A percentile compares a stretch with the other conserved stretches of the same genome.
These are phyloP conservation scores for Erebia palarica DNA, from an alignment of 2,888 invertebrate species.

Conservation along the genomic window DNA sequence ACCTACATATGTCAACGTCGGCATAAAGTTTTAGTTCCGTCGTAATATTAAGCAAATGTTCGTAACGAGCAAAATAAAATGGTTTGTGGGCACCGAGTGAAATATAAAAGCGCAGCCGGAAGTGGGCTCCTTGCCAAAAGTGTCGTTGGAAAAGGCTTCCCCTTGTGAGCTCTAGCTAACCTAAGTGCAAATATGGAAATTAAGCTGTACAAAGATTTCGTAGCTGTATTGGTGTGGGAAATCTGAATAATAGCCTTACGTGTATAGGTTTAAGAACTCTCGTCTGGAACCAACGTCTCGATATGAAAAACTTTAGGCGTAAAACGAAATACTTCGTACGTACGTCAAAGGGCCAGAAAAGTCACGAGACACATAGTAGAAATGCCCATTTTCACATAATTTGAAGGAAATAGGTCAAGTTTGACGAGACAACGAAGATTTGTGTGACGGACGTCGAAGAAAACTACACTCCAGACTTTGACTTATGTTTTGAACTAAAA, in stretches of 20 bases:
- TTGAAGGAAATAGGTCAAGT: too few relatives aligned
- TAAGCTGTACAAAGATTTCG: constrained; percentile 10
- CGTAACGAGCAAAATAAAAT: constrained; percentile 42
- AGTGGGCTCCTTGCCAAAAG: constrained; percentile 44
- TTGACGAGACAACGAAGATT: too few relatives aligned
- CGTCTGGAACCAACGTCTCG: too few relatives aligned
- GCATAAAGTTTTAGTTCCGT: constrained; percentile 23
- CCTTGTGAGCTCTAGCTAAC: constrained; percentile 18
- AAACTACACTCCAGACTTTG: too few relatives aligned
- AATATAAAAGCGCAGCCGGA: constrained; percentile 43
- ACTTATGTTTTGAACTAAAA: not conserved
- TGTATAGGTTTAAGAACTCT: too few relatives aligned
- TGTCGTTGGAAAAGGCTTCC: constrained; percentile 36
- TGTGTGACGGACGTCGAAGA: too few relatives aligned
- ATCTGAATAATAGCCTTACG: not conserved
- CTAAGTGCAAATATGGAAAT: constrained; percentile 24
- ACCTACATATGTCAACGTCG: constrained; percentile 16
- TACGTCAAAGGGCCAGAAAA: too few relatives aligned
- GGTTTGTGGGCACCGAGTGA: constrained; percentile 43
- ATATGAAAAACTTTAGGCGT: too few relatives aligned
- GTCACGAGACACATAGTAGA: too few relatives aligned
- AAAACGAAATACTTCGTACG: too few relatives aligned
- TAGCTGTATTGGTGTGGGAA: not conserved
- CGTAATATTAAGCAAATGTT: constrained; percentile 42
- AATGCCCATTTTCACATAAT: too few relatives aligned